Evolutionary conservation across 2,888 invertebrate genomes (phyloP).

Genomic region (Dendrolimus houi): DNA sequence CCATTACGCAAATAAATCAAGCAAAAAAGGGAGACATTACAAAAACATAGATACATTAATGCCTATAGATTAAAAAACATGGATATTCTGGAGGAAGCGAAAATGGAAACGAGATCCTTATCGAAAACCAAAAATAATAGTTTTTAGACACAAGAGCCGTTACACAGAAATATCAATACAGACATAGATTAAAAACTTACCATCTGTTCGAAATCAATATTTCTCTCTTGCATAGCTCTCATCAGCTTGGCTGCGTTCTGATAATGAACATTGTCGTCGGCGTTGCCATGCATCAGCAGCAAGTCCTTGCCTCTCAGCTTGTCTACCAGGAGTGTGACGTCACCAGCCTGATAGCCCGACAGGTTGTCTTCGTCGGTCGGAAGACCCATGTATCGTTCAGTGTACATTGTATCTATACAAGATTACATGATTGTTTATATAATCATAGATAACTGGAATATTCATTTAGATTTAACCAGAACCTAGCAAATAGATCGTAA

Average conservation of each 20-base stretch:
- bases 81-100: no score
- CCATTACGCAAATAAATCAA: no score
- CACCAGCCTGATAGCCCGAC: slow-evolving; percentile 82
- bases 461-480: no score
- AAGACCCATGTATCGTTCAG: slow-evolving; percentile 94
- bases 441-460: no score
- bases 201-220: slow-evolving; percentile 90
- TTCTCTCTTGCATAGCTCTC: slow-evolving; percentile 81
- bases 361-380: slow-evolving; percentile 84
- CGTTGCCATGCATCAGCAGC: slow-evolving; percentile 92
- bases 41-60: no score
- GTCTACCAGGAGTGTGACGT: slow-evolving; percentile 80
- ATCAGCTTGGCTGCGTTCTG: slow-evolving; percentile 88
- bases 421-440: no score
- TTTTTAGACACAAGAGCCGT: neutral
- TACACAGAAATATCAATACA: neutral
- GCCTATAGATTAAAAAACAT: no score
- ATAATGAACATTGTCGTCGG: slow-evolving; percentile 94
- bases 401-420: slow-evolving; percentile 90
- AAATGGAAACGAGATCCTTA: no score
- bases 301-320: slow-evolving; percentile 84
- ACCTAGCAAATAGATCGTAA: no score
- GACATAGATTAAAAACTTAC: slow-evolving; percentile 52
- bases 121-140: no score
- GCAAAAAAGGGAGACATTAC: no score